Evolutionary conservation across 2,888 invertebrate genomes (phyloP).

Genomic region (Monoplex corrugatus): DNA sequence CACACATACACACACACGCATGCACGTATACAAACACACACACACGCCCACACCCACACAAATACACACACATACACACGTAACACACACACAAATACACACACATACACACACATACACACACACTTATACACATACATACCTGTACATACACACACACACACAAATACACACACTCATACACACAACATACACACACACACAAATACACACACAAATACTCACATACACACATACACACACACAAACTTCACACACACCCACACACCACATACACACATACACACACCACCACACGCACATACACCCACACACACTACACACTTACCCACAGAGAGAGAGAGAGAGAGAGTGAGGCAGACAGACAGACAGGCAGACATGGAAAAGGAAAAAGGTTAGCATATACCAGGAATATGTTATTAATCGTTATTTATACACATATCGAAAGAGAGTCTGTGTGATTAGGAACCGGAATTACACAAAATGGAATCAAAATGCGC

Average conservation of each 20-base stretch:
- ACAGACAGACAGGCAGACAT: too few relatives aligned
- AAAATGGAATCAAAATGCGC: too few relatives aligned
- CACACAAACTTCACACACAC: background rate
- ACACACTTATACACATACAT: background rate
- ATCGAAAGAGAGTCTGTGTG: too few relatives aligned
- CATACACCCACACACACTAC: too few relatives aligned
- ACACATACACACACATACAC: background rate
- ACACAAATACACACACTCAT: background rate
- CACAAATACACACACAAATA: background rate
- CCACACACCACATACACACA: background rate
- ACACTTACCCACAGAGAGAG: too few relatives aligned
- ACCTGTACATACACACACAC: background rate
- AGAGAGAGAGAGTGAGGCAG: too few relatives aligned
- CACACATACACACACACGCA: too few relatives aligned
- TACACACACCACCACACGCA: too few relatives aligned
- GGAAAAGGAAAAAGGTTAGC: too few relatives aligned
- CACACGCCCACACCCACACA: background rate
- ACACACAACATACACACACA: background rate
- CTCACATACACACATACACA: background rate
- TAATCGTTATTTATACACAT: too few relatives aligned
- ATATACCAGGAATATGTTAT: too few relatives aligned
- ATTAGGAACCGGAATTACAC: too few relatives aligned
- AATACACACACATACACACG: background rate
- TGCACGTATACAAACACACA: background rate
- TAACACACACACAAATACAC: background rate